These are phyloP conservation scores for Eupeodes luniger DNA, from an alignment of 2,888 invertebrate genomes.

Conservation along the genomic window DNA sequence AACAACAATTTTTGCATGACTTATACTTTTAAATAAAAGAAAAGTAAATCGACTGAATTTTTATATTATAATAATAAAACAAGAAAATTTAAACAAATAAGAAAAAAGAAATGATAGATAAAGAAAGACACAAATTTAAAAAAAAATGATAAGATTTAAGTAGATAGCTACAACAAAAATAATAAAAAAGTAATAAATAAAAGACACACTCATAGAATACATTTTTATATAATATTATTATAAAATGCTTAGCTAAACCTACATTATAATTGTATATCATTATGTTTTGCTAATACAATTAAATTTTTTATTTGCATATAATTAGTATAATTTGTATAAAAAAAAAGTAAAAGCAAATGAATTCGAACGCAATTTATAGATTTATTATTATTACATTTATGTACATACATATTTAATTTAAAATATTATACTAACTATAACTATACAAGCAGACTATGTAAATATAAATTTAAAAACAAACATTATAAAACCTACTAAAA, in stretches of 20 bases:
- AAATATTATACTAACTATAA: conserved; percentile 2
- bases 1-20: conserved; percentile 34
- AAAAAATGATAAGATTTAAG: conserved; percentile 44
- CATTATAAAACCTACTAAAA: conserved; percentile 28
- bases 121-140: conserved; percentile 1
- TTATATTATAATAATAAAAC: conserved; percentile 28
- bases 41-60: conserved; percentile 70
- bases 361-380: conserved; percentile 64
- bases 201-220: neutral
- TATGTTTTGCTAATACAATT: conserved; percentile 16
- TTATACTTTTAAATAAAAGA: conserved; percentile 18
- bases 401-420: conserved; percentile 29
- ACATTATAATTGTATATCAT: conserved; percentile 5
- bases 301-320: conserved; percentile 46
- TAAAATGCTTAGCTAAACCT: conserved; percentile 52
- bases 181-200: conserved; percentile 10
- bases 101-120: conserved; percentile 29
- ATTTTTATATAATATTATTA: conserved; percentile 38
- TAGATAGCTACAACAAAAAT: conserved; percentile 65
- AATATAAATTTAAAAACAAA: conserved; percentile 35
- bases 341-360: conserved; percentile 39
- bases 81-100: neutral
- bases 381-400: conserved; percentile 42
- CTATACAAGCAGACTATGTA: conserved; percentile 51
- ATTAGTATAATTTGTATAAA: conserved; percentile 72